These are phyloP conservation scores for Pocillopora damicornis DNA, from an alignment of 64 coral and sea anemone species.

Conservation along the genomic window DNA sequence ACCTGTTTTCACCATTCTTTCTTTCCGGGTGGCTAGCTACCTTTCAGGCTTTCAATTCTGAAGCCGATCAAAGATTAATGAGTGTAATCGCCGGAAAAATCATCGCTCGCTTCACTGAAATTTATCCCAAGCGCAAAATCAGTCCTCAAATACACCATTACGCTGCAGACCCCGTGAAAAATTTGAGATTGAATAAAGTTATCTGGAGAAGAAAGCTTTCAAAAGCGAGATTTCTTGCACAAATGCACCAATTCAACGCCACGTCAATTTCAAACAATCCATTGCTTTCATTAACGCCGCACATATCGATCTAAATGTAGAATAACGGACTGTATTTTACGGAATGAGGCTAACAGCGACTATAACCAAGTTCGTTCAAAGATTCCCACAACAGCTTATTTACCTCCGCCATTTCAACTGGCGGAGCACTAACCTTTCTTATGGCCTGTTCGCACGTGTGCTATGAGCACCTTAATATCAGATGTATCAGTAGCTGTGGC, in stretches of 20 bases:
- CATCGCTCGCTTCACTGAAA: conserved; percentile 59
- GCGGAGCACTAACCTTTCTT: conserved; percentile 86
- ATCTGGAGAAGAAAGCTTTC: not conserved
- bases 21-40: conserved; percentile 1
- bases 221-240: not conserved
- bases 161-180: not conserved
- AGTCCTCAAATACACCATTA: conserved; percentile 15
- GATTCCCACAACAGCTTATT: not conserved
- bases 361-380: not conserved
- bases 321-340: not conserved
- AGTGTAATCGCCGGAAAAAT: conserved; percentile 42
- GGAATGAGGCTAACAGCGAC: not conserved
- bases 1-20: conserved; percentile 10
- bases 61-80: conserved; percentile 47
- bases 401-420: not conserved
- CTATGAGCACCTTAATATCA: conserved; percentile 94
- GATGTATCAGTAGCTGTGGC: conserved; percentile 97
- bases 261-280: conserved; percentile 8
- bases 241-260: not conserved
- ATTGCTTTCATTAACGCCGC: not conserved
- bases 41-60: conserved; percentile 35
- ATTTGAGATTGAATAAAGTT: not conserved
- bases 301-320: not conserved
- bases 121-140: conserved; percentile 51
- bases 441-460: conserved; percentile 85